Conservation (phyloP, 2,113 vertebrate species). For the Micronycteris hirsuta region DNA sequence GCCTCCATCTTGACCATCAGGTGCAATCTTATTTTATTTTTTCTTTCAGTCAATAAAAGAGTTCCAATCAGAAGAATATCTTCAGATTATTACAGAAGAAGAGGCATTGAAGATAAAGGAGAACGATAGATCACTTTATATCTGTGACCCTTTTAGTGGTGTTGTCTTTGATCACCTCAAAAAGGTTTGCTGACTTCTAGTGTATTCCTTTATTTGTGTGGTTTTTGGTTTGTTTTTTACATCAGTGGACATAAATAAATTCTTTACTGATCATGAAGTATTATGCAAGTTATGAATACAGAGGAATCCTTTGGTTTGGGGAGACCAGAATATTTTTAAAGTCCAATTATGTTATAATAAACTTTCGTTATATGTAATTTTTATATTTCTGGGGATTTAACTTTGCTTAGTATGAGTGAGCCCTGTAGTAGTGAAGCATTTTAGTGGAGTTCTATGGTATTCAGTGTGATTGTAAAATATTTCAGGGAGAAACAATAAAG, state of each 20-base stretch:
- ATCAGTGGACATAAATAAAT: not conserved
- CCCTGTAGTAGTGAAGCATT: not conserved
- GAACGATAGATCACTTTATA: constrained; percentile 93
- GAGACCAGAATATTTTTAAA: not conserved
- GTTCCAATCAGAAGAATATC: constrained; percentile 93
- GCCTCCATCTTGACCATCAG: not conserved
- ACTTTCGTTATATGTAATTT: not conserved
- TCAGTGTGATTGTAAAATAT: not conserved
- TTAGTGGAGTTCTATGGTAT: not conserved
- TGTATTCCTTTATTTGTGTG: not conserved
- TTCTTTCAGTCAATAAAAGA: constrained; percentile 90
- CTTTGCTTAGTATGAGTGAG: not conserved
- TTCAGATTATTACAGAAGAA: constrained; percentile 89
- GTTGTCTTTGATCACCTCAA: constrained; percentile 89
- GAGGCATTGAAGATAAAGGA: constrained; percentile 84
- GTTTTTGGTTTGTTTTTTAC: not conserved
- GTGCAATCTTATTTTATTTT: constrained; percentile 3
- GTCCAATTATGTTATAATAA: not conserved
- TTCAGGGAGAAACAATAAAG: not conserved
- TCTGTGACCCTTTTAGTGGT: constrained; percentile 91
- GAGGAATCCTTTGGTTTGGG: not conserved
- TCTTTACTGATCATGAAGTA: not conserved
- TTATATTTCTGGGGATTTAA: not conserved
- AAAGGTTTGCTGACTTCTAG: constrained; percentile 80
- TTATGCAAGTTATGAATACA: not conserved